phyloP scores from a whole-genome alignment of 2,113 vertebrate genomes.

The Myotis brandtii region DNA sequence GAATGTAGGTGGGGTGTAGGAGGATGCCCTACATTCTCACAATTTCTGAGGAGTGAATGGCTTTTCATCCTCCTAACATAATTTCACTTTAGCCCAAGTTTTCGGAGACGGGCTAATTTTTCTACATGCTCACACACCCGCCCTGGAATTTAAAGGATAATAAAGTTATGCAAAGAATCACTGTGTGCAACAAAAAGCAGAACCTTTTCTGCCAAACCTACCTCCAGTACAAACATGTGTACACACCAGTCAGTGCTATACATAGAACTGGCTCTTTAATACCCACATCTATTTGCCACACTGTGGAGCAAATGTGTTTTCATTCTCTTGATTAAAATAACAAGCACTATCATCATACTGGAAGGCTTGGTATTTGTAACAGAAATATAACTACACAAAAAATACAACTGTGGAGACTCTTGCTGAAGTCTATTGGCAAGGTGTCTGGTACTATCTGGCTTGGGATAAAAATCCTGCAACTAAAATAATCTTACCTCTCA shows the following conservation, averaged over 20 bases:
- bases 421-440: background rate
- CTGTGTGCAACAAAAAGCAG: conserved; percentile 18
- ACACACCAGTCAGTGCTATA: background rate
- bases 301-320: conserved; percentile 53
- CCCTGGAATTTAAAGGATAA: conserved; percentile 63
- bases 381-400: conserved; percentile 47
- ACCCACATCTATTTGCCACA: conserved; percentile 21
- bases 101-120: conserved; percentile 53
- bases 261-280: conserved; percentile 48
- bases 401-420: background rate
- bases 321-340: conserved; percentile 65
- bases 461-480: background rate
- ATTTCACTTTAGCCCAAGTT: conserved; percentile 18
- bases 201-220: conserved; percentile 38
- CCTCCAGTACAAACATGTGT: conserved; percentile 50
- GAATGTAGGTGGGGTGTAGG: background rate
- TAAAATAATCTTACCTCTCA: background rate
- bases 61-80: conserved; percentile 19
- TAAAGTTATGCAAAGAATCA: conserved; percentile 72
- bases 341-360: conserved; percentile 56
- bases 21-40: background rate
- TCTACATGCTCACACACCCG: conserved; percentile 39
- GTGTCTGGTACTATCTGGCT: background rate
- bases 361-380: conserved; percentile 50
- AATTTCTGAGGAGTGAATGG: background rate